These are phyloP conservation scores for Zingel zingel DNA, from an alignment of 2,113 vertebrate genomes.

Conservation along the genomic window DNA sequence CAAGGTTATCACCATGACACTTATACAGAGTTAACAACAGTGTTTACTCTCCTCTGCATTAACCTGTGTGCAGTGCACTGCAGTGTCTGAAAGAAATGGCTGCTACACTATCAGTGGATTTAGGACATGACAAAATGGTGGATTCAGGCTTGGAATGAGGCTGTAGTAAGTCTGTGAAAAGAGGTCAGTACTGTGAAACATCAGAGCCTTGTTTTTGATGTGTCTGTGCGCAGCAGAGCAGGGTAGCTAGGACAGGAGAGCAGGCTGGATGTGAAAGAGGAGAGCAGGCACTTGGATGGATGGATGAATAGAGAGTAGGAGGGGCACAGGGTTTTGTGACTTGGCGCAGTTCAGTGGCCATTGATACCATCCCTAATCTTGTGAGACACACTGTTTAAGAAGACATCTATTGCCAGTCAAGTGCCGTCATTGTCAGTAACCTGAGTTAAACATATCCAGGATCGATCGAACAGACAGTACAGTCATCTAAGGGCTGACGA, in stretches of 20 bases:
- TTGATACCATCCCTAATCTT: conserved; percentile 11
- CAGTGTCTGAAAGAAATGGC: conserved; percentile 77
- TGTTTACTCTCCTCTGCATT: conserved; percentile 6
- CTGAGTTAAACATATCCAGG: not conserved
- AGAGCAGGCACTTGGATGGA: conserved; percentile 59
- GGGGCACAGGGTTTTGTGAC: conserved; percentile 31
- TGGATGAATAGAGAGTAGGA: conserved; percentile 23
- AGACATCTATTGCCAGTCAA: not conserved
- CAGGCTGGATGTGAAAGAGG: conserved; percentile 31
- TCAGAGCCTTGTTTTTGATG: conserved; percentile 43
- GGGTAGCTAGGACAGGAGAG: not conserved
- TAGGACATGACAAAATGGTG: conserved; percentile 81
- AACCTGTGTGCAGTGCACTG: conserved; percentile 50
- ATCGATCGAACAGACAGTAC: not conserved
- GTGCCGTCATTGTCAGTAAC: not conserved
- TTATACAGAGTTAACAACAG: conserved; percentile 8
- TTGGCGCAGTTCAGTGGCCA: conserved; percentile 41
- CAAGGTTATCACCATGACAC: not conserved
- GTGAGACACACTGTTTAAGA: not conserved
- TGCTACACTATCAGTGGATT: conserved; percentile 60
- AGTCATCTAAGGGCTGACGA: not conserved
- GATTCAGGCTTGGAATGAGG: conserved; percentile 50
- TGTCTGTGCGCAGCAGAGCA: not conserved
- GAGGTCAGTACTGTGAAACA: conserved; percentile 24
- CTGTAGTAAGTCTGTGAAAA: conserved; percentile 27